Percentiles rank a stretch among this genome's conserved stretches.
Conservation (phyloP, 1,140 invertebrate species). For the Anagrus nilaparvatae region DNA sequence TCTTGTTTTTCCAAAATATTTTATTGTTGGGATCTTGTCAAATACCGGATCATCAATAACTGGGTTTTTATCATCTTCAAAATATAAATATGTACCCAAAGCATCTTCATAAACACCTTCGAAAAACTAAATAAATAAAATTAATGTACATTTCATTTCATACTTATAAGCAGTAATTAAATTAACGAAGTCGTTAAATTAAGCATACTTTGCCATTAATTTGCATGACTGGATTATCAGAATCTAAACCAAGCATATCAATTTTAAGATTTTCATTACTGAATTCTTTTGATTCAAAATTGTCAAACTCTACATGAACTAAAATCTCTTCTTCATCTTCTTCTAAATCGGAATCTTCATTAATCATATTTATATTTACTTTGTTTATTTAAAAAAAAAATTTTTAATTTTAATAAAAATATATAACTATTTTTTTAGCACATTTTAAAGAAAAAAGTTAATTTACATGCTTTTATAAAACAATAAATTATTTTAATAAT, state of each 20-base stretch:
- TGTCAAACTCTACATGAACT: conserved; percentile 39
- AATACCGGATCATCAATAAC: conserved; percentile 38
- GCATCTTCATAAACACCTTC: conserved; percentile 44
- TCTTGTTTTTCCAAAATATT: conserved; percentile 41
- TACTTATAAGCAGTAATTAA: not conserved
- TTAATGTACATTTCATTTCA: not conserved
- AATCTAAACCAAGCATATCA: conserved; percentile 44
- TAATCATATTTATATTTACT: conserved; percentile 7
- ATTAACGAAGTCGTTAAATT: conserved; percentile 3
- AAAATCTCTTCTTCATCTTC: conserved; percentile 36
- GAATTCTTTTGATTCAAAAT: conserved; percentile 26
- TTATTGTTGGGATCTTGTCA: conserved; percentile 35
- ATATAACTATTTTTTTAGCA: too few species aligned
- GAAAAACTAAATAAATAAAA: conserved; percentile 27
- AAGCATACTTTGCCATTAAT: conserved; percentile 42
- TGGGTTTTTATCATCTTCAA: conserved; percentile 36
- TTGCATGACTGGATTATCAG: conserved; percentile 44
- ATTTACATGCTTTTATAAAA: too few species aligned
- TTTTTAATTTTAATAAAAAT: not conserved
- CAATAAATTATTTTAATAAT: too few species aligned
- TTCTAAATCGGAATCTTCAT: conserved; percentile 19
- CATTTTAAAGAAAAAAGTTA: too few species aligned
- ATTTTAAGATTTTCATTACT: conserved; percentile 31
- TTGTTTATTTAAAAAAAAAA: not conserved
- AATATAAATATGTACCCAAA: conserved; percentile 43